These are phyloP conservation scores for Tigriopus japonicus DNA, from an alignment of 1,140 invertebrate species.

Conservation along the genomic window DNA sequence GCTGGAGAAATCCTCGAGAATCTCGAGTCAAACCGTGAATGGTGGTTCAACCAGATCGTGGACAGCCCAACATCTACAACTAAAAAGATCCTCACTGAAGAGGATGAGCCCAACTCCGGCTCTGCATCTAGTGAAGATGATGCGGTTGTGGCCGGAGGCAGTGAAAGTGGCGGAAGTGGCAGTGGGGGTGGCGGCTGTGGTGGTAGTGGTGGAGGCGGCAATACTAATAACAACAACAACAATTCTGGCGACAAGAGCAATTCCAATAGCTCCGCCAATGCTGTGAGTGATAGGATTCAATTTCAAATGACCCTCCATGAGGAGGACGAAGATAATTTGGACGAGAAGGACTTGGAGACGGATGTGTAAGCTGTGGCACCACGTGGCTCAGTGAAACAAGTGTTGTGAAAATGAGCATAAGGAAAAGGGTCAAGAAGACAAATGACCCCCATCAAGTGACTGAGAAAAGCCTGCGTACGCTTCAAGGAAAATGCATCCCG, in stretches of 20 bases:
- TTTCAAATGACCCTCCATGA: constrained; percentile 10
- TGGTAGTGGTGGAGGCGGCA: too few relatives aligned
- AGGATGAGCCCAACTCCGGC: constrained; percentile 16
- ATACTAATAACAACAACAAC: too few relatives aligned
- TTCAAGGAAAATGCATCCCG: too few relatives aligned
- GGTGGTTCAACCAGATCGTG: constrained; percentile 64
- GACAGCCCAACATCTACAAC: constrained; percentile 31
- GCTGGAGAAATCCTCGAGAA: constrained; percentile 94
- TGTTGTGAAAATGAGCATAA: too few relatives aligned
- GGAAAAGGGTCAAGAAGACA: too few relatives aligned
- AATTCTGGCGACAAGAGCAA: not conserved
- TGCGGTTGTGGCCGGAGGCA: too few relatives aligned
- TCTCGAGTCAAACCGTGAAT: constrained; percentile 93
- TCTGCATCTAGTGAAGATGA: too few relatives aligned
- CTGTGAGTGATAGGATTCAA: not conserved
- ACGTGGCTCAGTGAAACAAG: too few relatives aligned
- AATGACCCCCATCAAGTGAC: too few relatives aligned
- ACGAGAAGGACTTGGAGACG: constrained; percentile 2
- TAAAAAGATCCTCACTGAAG: constrained; percentile 21
- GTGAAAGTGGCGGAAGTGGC: too few relatives aligned
- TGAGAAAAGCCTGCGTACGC: too few relatives aligned
- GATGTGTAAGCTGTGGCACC: not conserved
- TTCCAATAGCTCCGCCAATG: not conserved
- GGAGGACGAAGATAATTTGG: constrained; percentile 1
- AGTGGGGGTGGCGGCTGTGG: too few relatives aligned